Conservation (phyloP, 2,888 invertebrate genomes). For the Eurytoma adleriae region DNA sequence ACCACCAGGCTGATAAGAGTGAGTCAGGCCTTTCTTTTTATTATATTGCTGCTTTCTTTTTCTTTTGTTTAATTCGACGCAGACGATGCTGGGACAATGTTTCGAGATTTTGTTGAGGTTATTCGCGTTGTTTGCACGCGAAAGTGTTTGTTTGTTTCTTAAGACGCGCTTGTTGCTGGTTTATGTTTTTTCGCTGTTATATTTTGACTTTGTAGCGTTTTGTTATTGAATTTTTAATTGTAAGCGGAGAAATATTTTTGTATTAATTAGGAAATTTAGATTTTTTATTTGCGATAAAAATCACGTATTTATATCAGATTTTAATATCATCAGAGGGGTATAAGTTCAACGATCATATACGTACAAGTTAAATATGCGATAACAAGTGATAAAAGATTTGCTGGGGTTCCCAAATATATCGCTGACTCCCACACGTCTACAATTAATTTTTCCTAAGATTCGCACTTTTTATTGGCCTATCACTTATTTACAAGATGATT, state of each 20-base stretch:
- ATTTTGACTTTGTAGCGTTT: background rate
- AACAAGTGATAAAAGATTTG: slow-evolving; percentile 13
- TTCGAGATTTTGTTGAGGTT: background rate
- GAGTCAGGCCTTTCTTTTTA: slow-evolving; percentile 1
- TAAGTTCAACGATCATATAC: background rate
- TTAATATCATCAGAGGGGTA: too few species aligned
- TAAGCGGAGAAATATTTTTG: too few species aligned
- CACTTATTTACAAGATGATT: too few species aligned
- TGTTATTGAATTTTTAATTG: background rate
- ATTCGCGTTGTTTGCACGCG: background rate
- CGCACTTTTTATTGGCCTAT: too few species aligned
- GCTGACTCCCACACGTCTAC: too few species aligned
- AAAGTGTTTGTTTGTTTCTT: background rate
- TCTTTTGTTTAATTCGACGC: background rate
- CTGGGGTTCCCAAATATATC: background rate
- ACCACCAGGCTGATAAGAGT: slow-evolving; percentile 28
- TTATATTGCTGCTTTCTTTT: background rate
- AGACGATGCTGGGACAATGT: background rate
- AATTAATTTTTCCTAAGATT: too few species aligned
- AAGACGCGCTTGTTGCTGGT: background rate
- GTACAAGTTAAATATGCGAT: background rate
- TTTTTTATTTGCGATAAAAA: background rate
- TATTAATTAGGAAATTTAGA: too few species aligned
- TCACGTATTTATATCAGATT: too few species aligned
- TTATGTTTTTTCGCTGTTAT: background rate